Percentiles rank a stretch among this genome's conserved stretches.
Evolutionary conservation across 2,113 vertebrate genomes (phyloP).

Genomic region (Tor tambroides): DNA sequence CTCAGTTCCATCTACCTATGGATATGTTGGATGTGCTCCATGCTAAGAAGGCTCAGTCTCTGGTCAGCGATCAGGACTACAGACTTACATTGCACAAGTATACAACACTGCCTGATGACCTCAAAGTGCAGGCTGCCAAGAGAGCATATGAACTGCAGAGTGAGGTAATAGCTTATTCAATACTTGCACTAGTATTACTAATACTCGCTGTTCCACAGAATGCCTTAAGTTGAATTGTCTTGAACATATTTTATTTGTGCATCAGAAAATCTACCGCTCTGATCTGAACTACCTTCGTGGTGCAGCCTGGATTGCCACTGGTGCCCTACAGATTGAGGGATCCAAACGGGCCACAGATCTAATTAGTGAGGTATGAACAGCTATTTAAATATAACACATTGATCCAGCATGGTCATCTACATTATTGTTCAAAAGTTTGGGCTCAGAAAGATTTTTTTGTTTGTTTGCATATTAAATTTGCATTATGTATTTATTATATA

Average conservation of each 20-base stretch:
- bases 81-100: slow-evolving; percentile 84
- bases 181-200: neutral
- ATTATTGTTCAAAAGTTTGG: neutral
- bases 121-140: slow-evolving; percentile 87
- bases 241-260: slow-evolving; percentile 49
- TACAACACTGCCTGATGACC: slow-evolving; percentile 84
- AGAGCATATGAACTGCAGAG: slow-evolving; percentile 90
- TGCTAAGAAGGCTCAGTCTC: slow-evolving; percentile 87
- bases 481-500: slow-evolving; percentile 46
- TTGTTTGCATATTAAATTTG: neutral
- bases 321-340: slow-evolving; percentile 92
- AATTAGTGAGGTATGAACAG: slow-evolving; percentile 89
- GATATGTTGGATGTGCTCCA: slow-evolving; percentile 93
- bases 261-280: slow-evolving; percentile 88
- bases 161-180: slow-evolving; percentile 78
- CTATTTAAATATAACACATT: neutral
- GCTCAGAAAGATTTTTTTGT: neutral
- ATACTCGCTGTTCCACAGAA: neutral
- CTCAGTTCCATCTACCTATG: slow-evolving; percentile 86
- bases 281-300: slow-evolving; percentile 94
- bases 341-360: slow-evolving; percentile 91
- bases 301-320: slow-evolving; percentile 88
- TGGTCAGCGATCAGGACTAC: slow-evolving; percentile 94
- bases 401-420: neutral
- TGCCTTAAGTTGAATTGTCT: neutral